These are phyloP conservation scores for Hyles lineata DNA, from an alignment of 2,888 invertebrate genomes.

Conservation along the genomic window DNA sequence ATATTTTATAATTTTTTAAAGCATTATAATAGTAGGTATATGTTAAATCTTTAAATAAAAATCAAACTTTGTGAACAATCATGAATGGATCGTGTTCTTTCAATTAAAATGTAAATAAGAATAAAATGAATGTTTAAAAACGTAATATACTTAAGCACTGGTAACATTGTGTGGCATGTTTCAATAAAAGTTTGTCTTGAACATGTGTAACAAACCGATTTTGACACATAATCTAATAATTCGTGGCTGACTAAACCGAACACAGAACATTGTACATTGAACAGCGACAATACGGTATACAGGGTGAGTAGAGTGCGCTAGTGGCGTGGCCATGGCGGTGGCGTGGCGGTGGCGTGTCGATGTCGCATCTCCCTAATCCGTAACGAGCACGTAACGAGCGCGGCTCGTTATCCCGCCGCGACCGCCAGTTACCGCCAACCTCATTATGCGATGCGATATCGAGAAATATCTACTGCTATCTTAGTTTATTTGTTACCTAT, in stretches of 20 bases:
- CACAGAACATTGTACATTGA: neutral
- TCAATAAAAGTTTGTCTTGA: neutral
- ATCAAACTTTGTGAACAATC: too few relatives aligned
- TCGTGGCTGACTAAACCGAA: slow-evolving; percentile 12
- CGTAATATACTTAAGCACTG: too few relatives aligned
- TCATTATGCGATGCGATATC: slow-evolving; percentile 63
- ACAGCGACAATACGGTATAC: neutral
- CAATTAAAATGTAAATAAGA: too few relatives aligned
- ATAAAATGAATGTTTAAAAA: too few relatives aligned
- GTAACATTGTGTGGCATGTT: neutral
- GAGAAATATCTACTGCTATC: slow-evolving; percentile 42
- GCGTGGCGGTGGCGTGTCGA: slow-evolving; percentile 24
- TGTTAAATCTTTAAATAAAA: too few relatives aligned
- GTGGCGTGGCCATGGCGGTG: neutral
- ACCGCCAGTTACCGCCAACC: slow-evolving; percentile 50
- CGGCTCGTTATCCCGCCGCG: slow-evolving; percentile 65
- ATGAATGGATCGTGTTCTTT: too few relatives aligned
- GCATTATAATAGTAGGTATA: too few relatives aligned
- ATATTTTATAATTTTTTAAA: too few relatives aligned
- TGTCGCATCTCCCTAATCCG: slow-evolving; percentile 54
- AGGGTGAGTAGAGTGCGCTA: neutral
- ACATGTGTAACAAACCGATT: neutral
- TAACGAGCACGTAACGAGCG: slow-evolving; percentile 50
- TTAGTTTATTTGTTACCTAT: slow-evolving; percentile 43
- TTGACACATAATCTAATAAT: neutral